phyloP scores from a whole-genome alignment of 1,140 invertebrate genomes.

The Elymnias hypermnestra region DNA sequence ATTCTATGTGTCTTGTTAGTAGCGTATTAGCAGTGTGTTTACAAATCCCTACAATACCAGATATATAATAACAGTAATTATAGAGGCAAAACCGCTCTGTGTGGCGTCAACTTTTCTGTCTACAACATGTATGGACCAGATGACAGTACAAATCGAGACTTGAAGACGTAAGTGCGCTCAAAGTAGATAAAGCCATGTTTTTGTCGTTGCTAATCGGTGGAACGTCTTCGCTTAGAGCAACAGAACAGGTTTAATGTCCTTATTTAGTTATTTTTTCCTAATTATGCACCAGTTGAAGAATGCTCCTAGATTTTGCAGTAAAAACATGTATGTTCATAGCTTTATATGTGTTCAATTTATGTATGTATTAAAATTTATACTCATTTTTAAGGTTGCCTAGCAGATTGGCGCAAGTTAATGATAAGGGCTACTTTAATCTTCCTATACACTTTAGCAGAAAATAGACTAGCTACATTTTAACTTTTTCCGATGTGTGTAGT shows the following conservation, averaged over 20 bases:
- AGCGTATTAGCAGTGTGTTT: too few species aligned
- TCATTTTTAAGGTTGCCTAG: too few species aligned
- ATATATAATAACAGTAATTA: slow-evolving; percentile 2
- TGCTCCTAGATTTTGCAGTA: slow-evolving; percentile 14
- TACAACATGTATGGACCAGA: slow-evolving; percentile 4
- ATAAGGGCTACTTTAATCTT: too few species aligned
- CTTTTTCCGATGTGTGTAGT: too few species aligned
- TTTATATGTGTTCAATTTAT: too few species aligned
- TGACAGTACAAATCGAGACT: slow-evolving; percentile 12
- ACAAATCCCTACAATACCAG: not conserved
- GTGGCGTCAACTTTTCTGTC: slow-evolving; percentile 9
- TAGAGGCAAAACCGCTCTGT: not conserved
- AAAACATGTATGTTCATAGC: too few species aligned
- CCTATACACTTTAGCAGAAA: too few species aligned
- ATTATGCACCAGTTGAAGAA: slow-evolving; percentile 21
- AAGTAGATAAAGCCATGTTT: slow-evolving; percentile 37
- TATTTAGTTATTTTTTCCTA: slow-evolving; percentile 30
- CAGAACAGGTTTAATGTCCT: slow-evolving; percentile 23
- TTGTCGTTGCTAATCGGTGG: slow-evolving; percentile 23
- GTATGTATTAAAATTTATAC: too few species aligned
- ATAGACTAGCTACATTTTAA: too few species aligned
- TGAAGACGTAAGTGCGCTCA: slow-evolving; percentile 14
- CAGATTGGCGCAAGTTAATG: too few species aligned
- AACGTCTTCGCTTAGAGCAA: slow-evolving; percentile 13
- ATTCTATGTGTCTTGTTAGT: too few species aligned